phyloP scores from a whole-genome alignment of 2,797 vertebrate genomes.

The Todus mexicanus region DNA sequence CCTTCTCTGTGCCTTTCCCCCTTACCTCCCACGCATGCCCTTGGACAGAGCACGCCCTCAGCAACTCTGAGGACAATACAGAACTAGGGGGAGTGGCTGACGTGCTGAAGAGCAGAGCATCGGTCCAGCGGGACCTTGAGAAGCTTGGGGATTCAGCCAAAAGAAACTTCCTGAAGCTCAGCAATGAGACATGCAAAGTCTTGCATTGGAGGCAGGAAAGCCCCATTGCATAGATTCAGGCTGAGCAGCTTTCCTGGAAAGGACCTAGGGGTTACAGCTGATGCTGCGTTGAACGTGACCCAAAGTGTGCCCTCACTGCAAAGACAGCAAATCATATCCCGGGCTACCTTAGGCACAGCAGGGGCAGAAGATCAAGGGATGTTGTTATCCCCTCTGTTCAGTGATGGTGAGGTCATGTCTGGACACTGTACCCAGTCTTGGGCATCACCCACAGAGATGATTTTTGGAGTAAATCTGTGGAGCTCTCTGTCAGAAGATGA shows the following conservation, averaged over 20 bases:
- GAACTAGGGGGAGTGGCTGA: neutral
- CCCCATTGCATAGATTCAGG: neutral
- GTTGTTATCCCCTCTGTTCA: neutral
- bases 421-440: neutral
- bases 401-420: accelerated
- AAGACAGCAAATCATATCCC: neutral
- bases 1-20: neutral
- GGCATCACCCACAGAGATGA: neutral
- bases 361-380: neutral
- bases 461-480: neutral
- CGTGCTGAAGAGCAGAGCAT: neutral
- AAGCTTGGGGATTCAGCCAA: neutral
- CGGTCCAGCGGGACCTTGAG: neutral
- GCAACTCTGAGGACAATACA: neutral
- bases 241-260: neutral
- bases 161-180: neutral
- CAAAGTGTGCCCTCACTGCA: neutral
- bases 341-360: neutral
- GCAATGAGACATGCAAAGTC: neutral
- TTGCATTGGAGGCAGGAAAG: neutral
- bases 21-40: neutral
- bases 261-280: neutral
- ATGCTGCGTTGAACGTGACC: neutral
- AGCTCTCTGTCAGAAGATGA: neutral
- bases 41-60: neutral